Conservation (phyloP, 2,113 vertebrate genomes). For the Recurvirostra avosetta region DNA sequence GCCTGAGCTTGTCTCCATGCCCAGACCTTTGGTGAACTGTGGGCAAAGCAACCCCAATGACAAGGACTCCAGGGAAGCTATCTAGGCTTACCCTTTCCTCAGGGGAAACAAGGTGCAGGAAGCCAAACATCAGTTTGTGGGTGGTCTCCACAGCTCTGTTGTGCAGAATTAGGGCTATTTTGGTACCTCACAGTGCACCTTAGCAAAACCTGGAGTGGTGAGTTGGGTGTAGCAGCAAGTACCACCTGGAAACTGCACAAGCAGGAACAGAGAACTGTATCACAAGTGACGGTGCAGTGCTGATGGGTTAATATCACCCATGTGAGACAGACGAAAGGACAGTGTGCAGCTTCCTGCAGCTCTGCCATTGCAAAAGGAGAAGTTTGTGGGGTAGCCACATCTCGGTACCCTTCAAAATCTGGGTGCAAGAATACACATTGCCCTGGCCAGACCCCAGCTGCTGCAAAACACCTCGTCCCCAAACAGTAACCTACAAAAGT, state of each 20-base stretch:
- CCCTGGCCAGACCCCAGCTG: neutral
- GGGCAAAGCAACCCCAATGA: neutral
- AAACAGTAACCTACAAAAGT: neutral
- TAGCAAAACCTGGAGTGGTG: neutral
- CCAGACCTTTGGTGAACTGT: neutral
- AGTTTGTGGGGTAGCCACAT: neutral
- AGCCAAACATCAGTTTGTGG: neutral
- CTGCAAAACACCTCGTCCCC: neutral
- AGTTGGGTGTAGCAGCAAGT: neutral
- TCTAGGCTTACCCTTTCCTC: neutral
- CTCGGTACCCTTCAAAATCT: neutral
- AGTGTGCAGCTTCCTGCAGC: neutral
- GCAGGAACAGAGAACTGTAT: neutral
- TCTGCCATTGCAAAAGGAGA: neutral
- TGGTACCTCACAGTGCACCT: neutral
- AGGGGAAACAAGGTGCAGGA: neutral
- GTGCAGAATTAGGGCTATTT: neutral
- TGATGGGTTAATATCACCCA: neutral
- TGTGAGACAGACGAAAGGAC: neutral
- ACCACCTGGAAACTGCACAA: neutral
- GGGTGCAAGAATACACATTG: neutral
- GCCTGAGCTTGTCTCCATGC: neutral
- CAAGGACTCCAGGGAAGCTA: neutral
- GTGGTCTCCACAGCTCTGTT: neutral
- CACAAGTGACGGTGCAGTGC: neutral